These are phyloP conservation scores for Axinella damicornis DNA, from an alignment of 37 sponge, comb jelly and placozoan species.

Conservation along the genomic window DNA sequence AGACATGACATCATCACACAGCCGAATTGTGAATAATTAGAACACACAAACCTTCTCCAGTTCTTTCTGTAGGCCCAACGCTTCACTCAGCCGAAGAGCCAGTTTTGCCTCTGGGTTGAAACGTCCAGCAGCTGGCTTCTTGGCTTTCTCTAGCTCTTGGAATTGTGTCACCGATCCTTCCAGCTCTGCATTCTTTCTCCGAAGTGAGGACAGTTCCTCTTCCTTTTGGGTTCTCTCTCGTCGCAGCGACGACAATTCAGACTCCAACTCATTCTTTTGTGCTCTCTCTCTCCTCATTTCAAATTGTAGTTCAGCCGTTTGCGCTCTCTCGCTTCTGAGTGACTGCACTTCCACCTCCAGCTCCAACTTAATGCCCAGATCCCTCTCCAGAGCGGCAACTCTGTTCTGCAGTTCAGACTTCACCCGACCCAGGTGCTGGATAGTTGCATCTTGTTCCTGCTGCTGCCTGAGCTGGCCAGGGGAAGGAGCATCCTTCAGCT, in stretches of 20 bases:
- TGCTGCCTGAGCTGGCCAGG: not conserved
- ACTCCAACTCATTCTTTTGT: too few relatives aligned
- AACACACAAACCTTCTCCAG: constrained; percentile 1
- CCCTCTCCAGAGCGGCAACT: not conserved
- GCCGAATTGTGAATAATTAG: too few relatives aligned
- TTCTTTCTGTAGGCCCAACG: constrained; percentile 14
- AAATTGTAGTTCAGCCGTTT: not conserved
- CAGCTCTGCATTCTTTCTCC: too few relatives aligned
- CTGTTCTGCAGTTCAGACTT: not conserved
- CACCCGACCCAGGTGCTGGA: not conserved
- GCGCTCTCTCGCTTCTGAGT: not conserved
- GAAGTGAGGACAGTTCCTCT: too few relatives aligned
- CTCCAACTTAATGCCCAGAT: too few relatives aligned
- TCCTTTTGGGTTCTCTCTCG: too few relatives aligned
- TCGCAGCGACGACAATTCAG: too few relatives aligned
- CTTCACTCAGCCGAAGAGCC: constrained; percentile 29
- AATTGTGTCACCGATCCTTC: too few relatives aligned
- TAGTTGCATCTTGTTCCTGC: not conserved
- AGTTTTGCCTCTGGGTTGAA: too few relatives aligned
- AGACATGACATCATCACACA: too few relatives aligned
- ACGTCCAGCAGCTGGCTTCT: too few relatives aligned
- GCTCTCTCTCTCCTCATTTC: not conserved
- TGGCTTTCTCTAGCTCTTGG: too few relatives aligned
- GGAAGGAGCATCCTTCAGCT: not conserved
- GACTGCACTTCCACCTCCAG: not conserved